Conservation (phyloP, 2,888 invertebrate genomes). For the Hypena proboscidalis region DNA sequence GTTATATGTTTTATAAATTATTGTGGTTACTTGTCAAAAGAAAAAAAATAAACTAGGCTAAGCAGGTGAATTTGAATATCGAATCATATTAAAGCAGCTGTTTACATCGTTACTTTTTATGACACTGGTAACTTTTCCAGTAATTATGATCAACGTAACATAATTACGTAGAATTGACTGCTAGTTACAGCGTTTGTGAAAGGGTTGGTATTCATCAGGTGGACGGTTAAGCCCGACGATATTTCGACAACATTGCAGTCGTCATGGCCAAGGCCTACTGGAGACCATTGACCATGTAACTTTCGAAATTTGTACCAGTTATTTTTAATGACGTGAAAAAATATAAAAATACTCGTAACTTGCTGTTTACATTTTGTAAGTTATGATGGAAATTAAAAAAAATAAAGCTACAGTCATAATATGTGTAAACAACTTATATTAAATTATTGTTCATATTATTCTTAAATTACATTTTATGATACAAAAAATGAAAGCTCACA, state of each 20-base stretch:
- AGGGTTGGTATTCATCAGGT: conserved; percentile 30
- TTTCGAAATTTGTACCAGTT: conserved; percentile 43
- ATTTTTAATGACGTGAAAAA: conserved; percentile 19
- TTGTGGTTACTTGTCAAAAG: too few species aligned
- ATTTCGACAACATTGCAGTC: conserved; percentile 40
- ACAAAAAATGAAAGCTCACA: too few species aligned
- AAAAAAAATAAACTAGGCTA: too few species aligned
- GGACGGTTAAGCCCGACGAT: conserved; percentile 24
- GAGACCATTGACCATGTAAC: conserved; percentile 44
- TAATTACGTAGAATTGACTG: conserved; percentile 4
- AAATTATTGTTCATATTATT: too few species aligned
- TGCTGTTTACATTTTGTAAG: conserved; percentile 5
- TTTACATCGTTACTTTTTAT: background rate
- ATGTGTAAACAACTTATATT: too few species aligned
- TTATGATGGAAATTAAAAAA: background rate
- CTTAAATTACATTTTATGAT: too few species aligned
- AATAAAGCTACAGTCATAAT: too few species aligned
- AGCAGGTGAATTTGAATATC: too few species aligned
- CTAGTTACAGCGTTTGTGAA: conserved; percentile 23
- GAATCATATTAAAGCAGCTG: conserved; percentile 4
- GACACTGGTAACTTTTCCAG: background rate
- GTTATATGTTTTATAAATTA: background rate
- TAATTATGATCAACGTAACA: conserved; percentile 10
- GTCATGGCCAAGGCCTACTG: conserved; percentile 47
- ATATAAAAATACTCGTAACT: conserved; percentile 13